Base-by-base conservation (phyloP, 2,888 invertebrate species). In the Meteorus cinctellus region DNA sequence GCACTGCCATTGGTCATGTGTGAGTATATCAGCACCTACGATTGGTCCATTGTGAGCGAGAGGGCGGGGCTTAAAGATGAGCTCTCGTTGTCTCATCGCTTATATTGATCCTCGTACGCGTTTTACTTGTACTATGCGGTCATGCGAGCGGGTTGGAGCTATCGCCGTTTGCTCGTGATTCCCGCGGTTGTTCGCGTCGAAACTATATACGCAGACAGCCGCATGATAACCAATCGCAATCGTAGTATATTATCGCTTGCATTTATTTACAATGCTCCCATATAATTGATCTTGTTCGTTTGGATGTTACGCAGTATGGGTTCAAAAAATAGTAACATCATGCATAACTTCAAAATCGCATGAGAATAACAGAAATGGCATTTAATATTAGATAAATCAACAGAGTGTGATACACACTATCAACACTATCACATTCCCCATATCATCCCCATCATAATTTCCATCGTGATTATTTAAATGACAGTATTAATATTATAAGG, bases 1-100 rank as follows among this genome's bases (percentile, higher is more conserved):
- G 24, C 59, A 29, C 45, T 68, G 75, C 78, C 76, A 88, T 88
- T 89, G 88, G 89, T 73, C 78, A 79, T 59, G 55, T 75, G 41
- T 78, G 75, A 72, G 80, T 74, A 72, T 79, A 78, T 78, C 48
- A 34, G 24, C 8, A 79, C 48, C 45, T 74, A 63, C 77, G 79
- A 87, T 89, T 89, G 88, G 89, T 75, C 66, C 78, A 79, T 66
- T 62, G 73, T 75, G 70, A 59, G 68, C 78, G 74, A 74, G 84
- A 88, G 84, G 89, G 89, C 85, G 89, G 85, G 84, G 88, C 88
- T 87, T 88, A 86, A 87, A 88, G 88, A 89, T 89, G 87, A 89
- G 88, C 88, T 89, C 86, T 88, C 86, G 87, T 85, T 88, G 84
- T 89, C 87, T 89, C 88, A 89, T 89, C 88, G 87, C 85, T 86